Evolutionary conservation across 2,797 vertebrate species (phyloP).

Genomic region (Gephyroberyx darwinii): DNA sequence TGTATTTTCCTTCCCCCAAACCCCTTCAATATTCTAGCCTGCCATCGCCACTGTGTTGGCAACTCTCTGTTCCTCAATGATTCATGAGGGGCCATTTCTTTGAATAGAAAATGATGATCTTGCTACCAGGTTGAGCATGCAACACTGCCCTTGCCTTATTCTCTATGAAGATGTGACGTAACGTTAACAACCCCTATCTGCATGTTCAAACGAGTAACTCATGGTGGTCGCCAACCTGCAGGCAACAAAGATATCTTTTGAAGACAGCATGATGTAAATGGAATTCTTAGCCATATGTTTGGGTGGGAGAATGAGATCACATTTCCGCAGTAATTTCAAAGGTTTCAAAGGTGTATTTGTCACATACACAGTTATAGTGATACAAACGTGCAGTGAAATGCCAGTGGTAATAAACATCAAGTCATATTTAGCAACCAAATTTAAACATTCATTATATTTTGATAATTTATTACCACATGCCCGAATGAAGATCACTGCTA

Average conservation of each 20-base stretch:
- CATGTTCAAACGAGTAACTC: neutral
- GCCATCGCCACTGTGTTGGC: constrained; percentile 27
- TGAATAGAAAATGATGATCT: constrained; percentile 34
- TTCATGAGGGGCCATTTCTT: constrained; percentile 55
- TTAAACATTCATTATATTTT: neutral
- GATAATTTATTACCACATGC: constrained; percentile 16
- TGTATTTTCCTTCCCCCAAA: constrained; percentile 19
- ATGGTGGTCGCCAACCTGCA: constrained; percentile 10
- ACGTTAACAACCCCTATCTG: constrained; percentile 30
- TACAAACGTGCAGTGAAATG: too few relatives aligned
- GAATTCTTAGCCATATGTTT: neutral
- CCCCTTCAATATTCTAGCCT: constrained; percentile 36
- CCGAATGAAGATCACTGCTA: neutral
- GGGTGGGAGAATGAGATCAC: neutral
- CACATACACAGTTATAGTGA: too few relatives aligned
- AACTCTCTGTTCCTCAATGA: constrained; percentile 47
- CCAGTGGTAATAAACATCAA: neutral
- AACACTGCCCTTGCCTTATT: constrained; percentile 21
- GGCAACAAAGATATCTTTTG: neutral
- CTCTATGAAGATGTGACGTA: constrained; percentile 7
- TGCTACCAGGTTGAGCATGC: constrained; percentile 23
- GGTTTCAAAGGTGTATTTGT: too few relatives aligned
- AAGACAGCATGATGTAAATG: constrained; percentile 6
- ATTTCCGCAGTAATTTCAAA: neutral
- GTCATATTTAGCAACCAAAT: constrained; percentile 14